Percentiles rank a stretch among this genome's conserved stretches.
phyloP scores from a whole-genome alignment of 2,888 invertebrate species.

The Phlogophora meticulosa region DNA sequence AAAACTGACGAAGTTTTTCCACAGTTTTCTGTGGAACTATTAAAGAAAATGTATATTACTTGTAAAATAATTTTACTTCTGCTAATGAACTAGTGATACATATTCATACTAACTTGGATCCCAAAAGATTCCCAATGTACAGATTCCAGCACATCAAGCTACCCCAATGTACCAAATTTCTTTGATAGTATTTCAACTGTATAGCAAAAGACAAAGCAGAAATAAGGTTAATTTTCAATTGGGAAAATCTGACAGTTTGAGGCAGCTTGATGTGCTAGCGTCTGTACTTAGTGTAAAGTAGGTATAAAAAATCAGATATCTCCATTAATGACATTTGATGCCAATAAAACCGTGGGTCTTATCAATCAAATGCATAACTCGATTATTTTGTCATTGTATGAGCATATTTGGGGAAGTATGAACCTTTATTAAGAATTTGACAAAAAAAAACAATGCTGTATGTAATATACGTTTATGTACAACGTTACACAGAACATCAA shows the following conservation, averaged over 20 bases:
- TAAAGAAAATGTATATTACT: background rate
- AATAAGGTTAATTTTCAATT: too few relatives aligned
- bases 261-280: too few relatives aligned
- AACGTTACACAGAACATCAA: background rate
- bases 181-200: too few relatives aligned
- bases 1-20: conserved; percentile 9
- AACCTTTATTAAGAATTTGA: background rate
- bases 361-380: background rate
- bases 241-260: too few relatives aligned
- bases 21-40: background rate
- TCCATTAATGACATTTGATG: background rate
- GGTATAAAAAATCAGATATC: background rate
- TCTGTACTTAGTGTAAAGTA: too few relatives aligned
- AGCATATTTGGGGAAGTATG: background rate
- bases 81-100: background rate
- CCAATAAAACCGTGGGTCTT: background rate
- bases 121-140: background rate
- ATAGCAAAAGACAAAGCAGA: too few relatives aligned
- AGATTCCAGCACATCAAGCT: too few relatives aligned
- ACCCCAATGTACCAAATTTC: too few relatives aligned
- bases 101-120: background rate
- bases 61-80: background rate
- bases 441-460: background rate
- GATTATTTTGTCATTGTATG: conserved; percentile 6
- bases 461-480: background rate